phyloP scores from a whole-genome alignment of 2,888 invertebrate species.

The Idaea dimidiata region DNA sequence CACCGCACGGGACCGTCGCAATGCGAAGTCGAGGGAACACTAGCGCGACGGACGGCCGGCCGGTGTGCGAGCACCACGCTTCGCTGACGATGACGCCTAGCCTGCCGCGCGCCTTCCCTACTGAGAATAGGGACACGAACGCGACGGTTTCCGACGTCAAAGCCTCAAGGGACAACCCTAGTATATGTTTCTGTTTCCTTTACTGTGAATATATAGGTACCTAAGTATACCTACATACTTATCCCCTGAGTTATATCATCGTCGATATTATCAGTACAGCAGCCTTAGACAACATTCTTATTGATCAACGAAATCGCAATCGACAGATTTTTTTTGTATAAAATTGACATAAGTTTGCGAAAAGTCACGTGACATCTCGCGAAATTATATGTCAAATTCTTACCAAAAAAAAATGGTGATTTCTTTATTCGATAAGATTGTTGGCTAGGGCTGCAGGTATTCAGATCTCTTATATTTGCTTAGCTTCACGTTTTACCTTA shows the following conservation, averaged over 20 bases:
- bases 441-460: no score
- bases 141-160: not conserved
- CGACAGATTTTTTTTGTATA: no score
- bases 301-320: no score
- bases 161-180: slow-evolving; percentile 16
- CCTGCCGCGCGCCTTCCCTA: slow-evolving; percentile 19
- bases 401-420: no score
- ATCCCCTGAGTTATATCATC: not conserved
- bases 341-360: no score
- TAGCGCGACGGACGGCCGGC: slow-evolving; percentile 44
- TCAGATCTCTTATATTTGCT: no score
- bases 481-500: no score
- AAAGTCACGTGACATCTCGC: no score
- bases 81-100: slow-evolving; percentile 30
- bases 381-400: no score
- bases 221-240: not conserved
- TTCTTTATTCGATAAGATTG: no score
- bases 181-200: slow-evolving; percentile 12
- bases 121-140: not conserved
- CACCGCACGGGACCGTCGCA: slow-evolving; percentile 60
- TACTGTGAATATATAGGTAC: not conserved
- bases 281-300: no score
- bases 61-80: slow-evolving; percentile 38
- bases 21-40: slow-evolving; percentile 66
- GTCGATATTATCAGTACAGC: no score